phyloP scores from a whole-genome alignment of 2,113 vertebrate genomes.

The Mustela lutreola region DNA sequence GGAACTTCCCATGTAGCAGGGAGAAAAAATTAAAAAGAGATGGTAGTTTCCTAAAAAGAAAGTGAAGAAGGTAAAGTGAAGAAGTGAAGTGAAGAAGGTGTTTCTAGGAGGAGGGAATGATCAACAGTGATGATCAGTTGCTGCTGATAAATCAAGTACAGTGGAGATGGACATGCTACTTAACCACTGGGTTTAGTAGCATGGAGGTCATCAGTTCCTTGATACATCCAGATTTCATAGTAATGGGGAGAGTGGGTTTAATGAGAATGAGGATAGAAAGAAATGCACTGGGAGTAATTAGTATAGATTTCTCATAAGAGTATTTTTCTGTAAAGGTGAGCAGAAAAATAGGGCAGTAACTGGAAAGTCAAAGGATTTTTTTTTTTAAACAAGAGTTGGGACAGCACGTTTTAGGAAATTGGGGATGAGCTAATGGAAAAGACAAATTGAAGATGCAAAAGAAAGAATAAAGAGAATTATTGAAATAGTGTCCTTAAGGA shows the following conservation, averaged over 20 bases:
- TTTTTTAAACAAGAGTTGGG: not conserved
- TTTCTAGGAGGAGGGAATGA: not conserved
- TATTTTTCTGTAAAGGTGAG: not conserved
- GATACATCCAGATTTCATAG: not conserved
- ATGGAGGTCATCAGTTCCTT: not conserved
- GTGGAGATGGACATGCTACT: not conserved
- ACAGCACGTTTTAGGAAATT: not conserved
- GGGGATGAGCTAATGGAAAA: not conserved
- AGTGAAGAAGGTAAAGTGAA: not conserved
- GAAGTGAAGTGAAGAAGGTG: not conserved
- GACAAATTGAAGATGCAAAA: not conserved
- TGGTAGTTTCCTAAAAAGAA: not conserved
- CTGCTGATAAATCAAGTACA: not conserved
- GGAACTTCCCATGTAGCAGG: not conserved
- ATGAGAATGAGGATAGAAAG: not conserved
- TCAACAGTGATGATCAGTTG: not conserved
- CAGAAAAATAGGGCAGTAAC: not conserved
- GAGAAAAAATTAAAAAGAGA: not conserved
- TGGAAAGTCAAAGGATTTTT: not conserved
- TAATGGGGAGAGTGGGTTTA: not conserved
- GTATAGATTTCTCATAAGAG: not conserved
- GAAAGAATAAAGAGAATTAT: not conserved
- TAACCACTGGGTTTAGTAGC: not conserved
- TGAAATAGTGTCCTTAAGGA: not conserved
- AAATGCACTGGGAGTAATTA: not conserved